Evolutionary conservation across 2,113 vertebrate species (phyloP).

Genomic region (Larimichthys polyactis): DNA sequence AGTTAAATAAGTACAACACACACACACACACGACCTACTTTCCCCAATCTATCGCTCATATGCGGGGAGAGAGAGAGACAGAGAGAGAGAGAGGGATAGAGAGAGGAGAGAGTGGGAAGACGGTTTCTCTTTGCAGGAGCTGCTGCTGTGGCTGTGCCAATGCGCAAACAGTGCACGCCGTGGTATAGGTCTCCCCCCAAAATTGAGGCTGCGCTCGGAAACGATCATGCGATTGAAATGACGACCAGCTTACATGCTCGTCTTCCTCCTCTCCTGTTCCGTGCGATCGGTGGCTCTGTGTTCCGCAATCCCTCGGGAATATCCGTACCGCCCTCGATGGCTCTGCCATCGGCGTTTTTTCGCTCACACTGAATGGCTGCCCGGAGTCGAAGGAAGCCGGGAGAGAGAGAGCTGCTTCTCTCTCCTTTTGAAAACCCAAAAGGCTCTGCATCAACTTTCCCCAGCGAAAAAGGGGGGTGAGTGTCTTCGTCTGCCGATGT

Average conservation of each 20-base stretch:
- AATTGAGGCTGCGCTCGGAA: slow-evolving; percentile 75
- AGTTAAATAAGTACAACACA: slow-evolving; percentile 56
- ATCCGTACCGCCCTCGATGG: slow-evolving; percentile 81
- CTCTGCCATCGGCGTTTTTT: slow-evolving; percentile 85
- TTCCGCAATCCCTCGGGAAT: slow-evolving; percentile 80
- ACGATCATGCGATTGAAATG: slow-evolving; percentile 79
- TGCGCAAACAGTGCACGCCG: slow-evolving; percentile 74
- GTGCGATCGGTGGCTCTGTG: slow-evolving; percentile 81
- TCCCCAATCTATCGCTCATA: slow-evolving; percentile 51
- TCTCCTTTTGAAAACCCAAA: slow-evolving; percentile 70
- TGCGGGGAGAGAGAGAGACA: slow-evolving; percentile 34
- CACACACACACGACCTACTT: slow-evolving; percentile 69
- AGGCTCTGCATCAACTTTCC: slow-evolving; percentile 67
- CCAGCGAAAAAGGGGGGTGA: slow-evolving; percentile 76
- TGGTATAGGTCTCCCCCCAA: slow-evolving; percentile 76
- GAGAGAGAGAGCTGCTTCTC: slow-evolving; percentile 71
- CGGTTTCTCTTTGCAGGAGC: slow-evolving; percentile 24
- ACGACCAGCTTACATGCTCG: slow-evolving; percentile 77
- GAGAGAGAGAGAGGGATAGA: slow-evolving; percentile 1
- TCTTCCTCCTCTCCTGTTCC: slow-evolving; percentile 53
- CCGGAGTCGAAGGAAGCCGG: slow-evolving; percentile 77
- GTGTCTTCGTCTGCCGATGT: slow-evolving; percentile 59
- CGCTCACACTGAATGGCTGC: slow-evolving; percentile 91
- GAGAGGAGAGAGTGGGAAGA: background rate
- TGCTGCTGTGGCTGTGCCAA: slow-evolving; percentile 75